Evolutionary conservation across 2,113 vertebrate species (phyloP), one percentile per base, ranked within the genome.

Genomic region (Cariama cristata): DNA sequence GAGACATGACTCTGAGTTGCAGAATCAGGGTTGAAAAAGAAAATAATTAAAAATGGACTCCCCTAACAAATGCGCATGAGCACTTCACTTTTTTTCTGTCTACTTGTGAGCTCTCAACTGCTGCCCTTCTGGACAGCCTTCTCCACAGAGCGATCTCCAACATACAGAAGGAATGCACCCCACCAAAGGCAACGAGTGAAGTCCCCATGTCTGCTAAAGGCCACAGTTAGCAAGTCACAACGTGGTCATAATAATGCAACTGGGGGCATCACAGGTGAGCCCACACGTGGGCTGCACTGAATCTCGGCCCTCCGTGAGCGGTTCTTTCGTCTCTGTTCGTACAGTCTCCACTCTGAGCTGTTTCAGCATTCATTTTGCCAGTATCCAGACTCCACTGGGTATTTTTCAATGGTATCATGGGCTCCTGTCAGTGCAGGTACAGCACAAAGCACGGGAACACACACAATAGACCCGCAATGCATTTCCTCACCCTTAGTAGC

Each of bases 301-400:
- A 55, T 19, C 53, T 23, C 32, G 26, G 40, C 33, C 35, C 17
- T 33, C 3, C 2, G 0, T 12, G 20, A 60, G 50, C 1, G 0
- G 28, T 30, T 42, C 40, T 59, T 27, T n/a, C 17, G 2, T 15
- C 23, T 58, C 38, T 45, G 9, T 67, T 35, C 4, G 4, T 24
- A 44, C 30, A 19, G 4, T 11, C n/a, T 52, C 50, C 11, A 5
- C 42, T 66, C 30, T 11, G 9, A 38, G 40, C 15, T 24, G 6
- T n/a, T 69, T 40, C 71, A 45, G 10, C 16, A 67, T 63, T 35
- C 11, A 2, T 83, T 79, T 79, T 67, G 35, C 16, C 3, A 0
- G 3, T 19, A 35, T 13, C 58, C 52, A 83, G 22, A n/a, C 38
- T 20, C 73, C 30, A 35, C 6, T 4, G n/a, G 14, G n/a, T 21